phyloP scores from a whole-genome alignment of 2,888 invertebrate genomes.

The Lithophane socia region DNA sequence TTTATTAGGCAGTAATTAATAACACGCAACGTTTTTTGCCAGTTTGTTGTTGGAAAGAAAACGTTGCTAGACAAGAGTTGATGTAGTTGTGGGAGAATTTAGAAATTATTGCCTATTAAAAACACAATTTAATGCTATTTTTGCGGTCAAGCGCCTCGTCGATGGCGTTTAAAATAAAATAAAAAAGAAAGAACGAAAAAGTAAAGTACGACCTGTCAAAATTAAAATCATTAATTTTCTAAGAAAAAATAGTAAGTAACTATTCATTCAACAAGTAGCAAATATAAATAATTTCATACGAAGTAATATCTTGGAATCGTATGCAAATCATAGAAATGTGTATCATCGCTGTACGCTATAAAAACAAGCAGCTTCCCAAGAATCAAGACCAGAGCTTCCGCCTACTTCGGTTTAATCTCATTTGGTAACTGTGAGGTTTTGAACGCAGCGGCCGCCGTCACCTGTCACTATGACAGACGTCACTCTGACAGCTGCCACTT shows the following conservation, averaged over 20 bases:
- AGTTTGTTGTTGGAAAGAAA: not conserved
- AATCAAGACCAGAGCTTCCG: constrained; percentile 79
- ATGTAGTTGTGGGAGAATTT: not conserved
- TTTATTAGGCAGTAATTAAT: not conserved
- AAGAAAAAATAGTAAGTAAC: not conserved
- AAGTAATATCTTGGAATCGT: not conserved
- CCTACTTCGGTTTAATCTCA: constrained; percentile 97
- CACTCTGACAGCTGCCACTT: constrained; percentile 69
- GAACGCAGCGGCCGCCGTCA: constrained; percentile 78
- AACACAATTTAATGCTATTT: constrained; percentile 14
- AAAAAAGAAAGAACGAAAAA: not conserved
- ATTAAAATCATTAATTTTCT: not conserved
- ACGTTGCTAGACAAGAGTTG: too few species aligned
- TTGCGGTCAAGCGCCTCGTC: not conserved
- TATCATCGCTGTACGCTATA: constrained; percentile 16
- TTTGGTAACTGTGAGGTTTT: constrained; percentile 98
- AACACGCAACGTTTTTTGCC: not conserved
- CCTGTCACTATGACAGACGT: constrained; percentile 67
- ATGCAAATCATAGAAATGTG: constrained; percentile 1
- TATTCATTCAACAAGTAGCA: not conserved
- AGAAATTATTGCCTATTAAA: constrained; percentile 15
- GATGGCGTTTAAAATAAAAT: not conserved
- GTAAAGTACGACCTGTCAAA: not conserved
- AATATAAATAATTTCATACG: not conserved
- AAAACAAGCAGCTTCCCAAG: constrained; percentile 46